phyloP scores from a whole-genome alignment of 1,140 invertebrate genomes.

The Drosophila asahinai region DNA sequence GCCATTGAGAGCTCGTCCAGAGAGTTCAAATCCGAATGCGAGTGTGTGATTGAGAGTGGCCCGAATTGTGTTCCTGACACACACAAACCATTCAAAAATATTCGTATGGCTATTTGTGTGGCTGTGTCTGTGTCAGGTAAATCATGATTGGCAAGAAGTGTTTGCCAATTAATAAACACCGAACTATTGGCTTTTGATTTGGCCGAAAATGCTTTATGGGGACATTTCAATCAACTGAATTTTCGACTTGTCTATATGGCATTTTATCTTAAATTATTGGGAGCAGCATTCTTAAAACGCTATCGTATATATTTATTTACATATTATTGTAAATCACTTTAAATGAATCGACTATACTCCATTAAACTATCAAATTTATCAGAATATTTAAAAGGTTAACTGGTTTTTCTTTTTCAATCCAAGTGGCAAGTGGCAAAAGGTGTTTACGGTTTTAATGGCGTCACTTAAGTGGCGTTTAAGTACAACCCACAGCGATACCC shows the following conservation, averaged over 20 bases:
- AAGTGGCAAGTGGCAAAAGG: slow-evolving; percentile 1
- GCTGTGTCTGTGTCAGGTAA: slow-evolving; percentile 25
- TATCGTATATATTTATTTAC: neutral
- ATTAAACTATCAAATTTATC: too few relatives aligned
- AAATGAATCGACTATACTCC: too few relatives aligned
- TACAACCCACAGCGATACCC: neutral
- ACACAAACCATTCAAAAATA: slow-evolving; percentile 39
- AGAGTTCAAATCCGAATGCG: slow-evolving; percentile 11
- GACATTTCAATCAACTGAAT: slow-evolving; percentile 22
- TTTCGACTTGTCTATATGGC: neutral
- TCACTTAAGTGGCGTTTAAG: slow-evolving; percentile 8
- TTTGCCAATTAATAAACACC: slow-evolving; percentile 47
- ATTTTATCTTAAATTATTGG: neutral
- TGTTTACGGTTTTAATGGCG: neutral
- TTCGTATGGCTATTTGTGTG: slow-evolving; percentile 21
- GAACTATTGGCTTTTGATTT: slow-evolving; percentile 46
- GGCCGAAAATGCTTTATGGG: slow-evolving; percentile 21
- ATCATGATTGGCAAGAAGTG: slow-evolving; percentile 41
- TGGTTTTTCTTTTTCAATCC: neutral
- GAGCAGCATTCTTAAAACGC: too few relatives aligned
- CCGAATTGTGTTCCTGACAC: slow-evolving; percentile 43
- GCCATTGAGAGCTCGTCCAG: slow-evolving; percentile 58
- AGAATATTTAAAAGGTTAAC: neutral
- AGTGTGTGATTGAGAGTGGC: slow-evolving; percentile 34
- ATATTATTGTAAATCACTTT: neutral